phyloP scores from a whole-genome alignment of 2,888 invertebrate species.

The Hydroisotoma schaefferi region DNA sequence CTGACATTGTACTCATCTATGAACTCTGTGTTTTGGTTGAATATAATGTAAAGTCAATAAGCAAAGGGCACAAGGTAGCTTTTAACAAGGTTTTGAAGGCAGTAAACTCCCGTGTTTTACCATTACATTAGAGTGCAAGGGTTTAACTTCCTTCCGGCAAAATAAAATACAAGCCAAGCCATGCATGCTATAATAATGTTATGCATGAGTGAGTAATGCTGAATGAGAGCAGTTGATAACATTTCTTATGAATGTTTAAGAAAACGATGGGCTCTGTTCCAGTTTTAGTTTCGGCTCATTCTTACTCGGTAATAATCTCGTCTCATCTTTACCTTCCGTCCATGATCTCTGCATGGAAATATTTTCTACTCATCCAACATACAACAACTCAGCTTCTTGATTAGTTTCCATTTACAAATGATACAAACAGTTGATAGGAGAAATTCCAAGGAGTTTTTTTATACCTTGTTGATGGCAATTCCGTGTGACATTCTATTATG shows the following conservation, averaged over 20 bases:
- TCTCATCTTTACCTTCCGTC: slow-evolving; percentile 4
- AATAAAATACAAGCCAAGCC: too few species aligned
- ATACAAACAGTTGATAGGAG: slow-evolving; percentile 6
- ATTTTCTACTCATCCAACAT: neutral
- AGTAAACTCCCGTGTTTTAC: too few species aligned
- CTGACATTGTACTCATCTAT: too few species aligned
- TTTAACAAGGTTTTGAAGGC: too few species aligned
- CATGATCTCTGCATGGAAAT: neutral
- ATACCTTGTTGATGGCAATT: neutral
- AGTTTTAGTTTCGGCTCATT: slow-evolving; percentile 3
- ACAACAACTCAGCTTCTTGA: slow-evolving; percentile 1
- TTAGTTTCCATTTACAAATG: slow-evolving; percentile 10
- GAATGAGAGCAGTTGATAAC: too few species aligned
- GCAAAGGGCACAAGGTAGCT: slow-evolving; percentile 7
- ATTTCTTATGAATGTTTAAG: neutral
- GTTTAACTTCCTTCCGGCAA: too few species aligned
- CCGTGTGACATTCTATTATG: neutral
- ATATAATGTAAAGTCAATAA: slow-evolving; percentile 12
- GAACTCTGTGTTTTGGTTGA: neutral
- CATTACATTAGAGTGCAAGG: too few species aligned
- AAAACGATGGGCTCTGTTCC: slow-evolving; percentile 7
- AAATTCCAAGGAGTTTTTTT: slow-evolving; percentile 5
- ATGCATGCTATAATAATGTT: too few species aligned
- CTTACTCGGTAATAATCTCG: neutral
- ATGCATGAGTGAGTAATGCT: too few species aligned